Percentiles rank a stretch among this genome's conserved stretches.
Conservation (phyloP, 2,797 vertebrate genomes). For the Notolabrus celidotus region DNA sequence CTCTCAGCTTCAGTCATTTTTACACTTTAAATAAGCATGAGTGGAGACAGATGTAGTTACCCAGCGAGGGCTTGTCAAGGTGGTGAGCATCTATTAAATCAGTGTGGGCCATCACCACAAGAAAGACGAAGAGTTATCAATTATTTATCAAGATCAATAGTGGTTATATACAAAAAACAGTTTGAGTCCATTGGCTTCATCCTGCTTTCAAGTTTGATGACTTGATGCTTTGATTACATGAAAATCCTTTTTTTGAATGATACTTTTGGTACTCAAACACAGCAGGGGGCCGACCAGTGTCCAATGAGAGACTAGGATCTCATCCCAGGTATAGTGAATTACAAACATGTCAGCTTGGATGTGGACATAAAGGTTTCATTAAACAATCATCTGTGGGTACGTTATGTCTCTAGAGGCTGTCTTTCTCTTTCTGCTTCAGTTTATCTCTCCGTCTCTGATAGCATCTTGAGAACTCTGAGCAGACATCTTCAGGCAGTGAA, state of each 20-base stretch:
- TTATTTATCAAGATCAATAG: conserved; percentile 14
- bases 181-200: background rate
- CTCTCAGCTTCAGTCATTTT: background rate
- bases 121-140: background rate
- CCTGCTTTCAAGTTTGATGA: too few species aligned
- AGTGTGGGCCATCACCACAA: background rate
- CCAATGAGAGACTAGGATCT: background rate
- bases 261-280: too few species aligned
- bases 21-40: background rate
- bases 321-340: background rate
- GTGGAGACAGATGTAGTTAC: background rate
- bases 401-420: conserved; percentile 7
- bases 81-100: background rate
- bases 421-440: background rate
- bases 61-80: background rate
- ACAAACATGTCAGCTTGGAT: background rate
- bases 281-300: background rate
- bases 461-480: background rate
- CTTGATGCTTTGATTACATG: too few species aligned
- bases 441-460: background rate
- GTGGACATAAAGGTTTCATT: background rate
- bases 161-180: background rate
- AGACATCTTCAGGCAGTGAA: background rate
- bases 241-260: too few species aligned
- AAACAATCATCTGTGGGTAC: background rate